phyloP scores from a whole-genome alignment of 2,888 invertebrate genomes.

The Hipparchia semele region DNA sequence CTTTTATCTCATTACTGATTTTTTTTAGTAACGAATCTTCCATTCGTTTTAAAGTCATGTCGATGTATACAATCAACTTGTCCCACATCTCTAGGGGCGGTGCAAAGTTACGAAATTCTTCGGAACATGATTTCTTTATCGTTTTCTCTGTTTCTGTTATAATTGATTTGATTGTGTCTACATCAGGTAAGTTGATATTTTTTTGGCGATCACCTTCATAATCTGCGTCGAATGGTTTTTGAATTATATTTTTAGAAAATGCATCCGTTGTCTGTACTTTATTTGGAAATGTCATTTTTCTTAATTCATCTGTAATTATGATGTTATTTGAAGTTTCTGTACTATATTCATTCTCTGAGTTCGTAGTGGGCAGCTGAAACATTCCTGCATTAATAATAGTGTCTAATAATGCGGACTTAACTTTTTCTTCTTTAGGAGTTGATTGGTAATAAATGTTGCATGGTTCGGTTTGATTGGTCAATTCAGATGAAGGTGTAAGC shows the following conservation, averaged over 20 bases:
- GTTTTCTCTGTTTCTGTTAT: slow-evolving; percentile 47
- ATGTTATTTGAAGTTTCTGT: slow-evolving; percentile 32
- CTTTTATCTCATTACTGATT: slow-evolving; percentile 59
- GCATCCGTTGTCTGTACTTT: slow-evolving; percentile 36
- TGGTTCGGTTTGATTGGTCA: slow-evolving; percentile 6
- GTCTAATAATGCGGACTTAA: slow-evolving; percentile 45
- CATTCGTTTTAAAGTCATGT: slow-evolving; percentile 42
- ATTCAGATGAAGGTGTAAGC: slow-evolving; percentile 42
- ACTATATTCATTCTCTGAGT: slow-evolving; percentile 6
- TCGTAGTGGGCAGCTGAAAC: slow-evolving; percentile 42
- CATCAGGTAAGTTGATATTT: slow-evolving; percentile 52
- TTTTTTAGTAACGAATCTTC: slow-evolving; percentile 59
- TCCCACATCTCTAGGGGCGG: slow-evolving; percentile 59
- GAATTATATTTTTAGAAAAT: slow-evolving; percentile 46
- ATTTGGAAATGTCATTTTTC: slow-evolving; percentile 34
- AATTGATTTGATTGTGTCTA: slow-evolving; percentile 51
- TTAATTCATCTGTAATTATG: slow-evolving; percentile 36
- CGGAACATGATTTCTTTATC: slow-evolving; percentile 46
- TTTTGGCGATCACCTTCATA: slow-evolving; percentile 44
- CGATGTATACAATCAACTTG: slow-evolving; percentile 54
- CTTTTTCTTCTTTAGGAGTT: slow-evolving; percentile 14
- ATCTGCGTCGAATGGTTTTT: slow-evolving; percentile 48
- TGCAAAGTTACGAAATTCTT: slow-evolving; percentile 48
- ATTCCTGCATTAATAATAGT: slow-evolving; percentile 52
- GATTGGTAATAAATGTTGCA: slow-evolving; percentile 30